phyloP scores from a whole-genome alignment of 2,888 invertebrate species.

The Aporophyla lueneburgensis region DNA sequence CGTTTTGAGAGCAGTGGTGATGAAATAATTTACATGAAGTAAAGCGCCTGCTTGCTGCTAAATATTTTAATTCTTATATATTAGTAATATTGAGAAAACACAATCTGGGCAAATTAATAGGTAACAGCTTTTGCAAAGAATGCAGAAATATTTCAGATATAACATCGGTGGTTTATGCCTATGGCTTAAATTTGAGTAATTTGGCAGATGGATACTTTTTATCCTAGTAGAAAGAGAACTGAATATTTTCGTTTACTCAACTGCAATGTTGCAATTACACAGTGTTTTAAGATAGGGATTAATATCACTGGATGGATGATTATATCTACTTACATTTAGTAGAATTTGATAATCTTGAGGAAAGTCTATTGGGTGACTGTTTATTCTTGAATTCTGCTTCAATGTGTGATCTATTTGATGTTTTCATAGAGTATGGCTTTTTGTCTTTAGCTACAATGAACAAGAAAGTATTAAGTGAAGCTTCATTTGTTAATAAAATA shows the following conservation, averaged over 20 bases:
- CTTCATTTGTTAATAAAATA: background rate
- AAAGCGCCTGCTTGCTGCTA: too few species aligned
- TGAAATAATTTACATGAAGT: too few species aligned
- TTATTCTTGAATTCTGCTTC: conserved; percentile 72
- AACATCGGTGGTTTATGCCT: background rate
- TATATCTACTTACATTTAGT: conserved; percentile 74
- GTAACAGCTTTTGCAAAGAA: background rate
- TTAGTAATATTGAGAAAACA: background rate
- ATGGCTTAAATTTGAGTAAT: background rate
- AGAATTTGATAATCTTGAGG: conserved; percentile 72
- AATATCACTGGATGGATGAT: background rate
- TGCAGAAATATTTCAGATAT: background rate
- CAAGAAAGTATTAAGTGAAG: background rate
- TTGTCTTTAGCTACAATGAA: conserved; percentile 70
- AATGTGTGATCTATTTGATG: conserved; percentile 66
- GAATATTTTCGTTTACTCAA: background rate
- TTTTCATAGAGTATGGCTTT: conserved; percentile 65
- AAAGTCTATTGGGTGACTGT: conserved; percentile 68
- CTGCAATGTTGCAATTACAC: background rate
- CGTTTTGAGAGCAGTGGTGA: too few species aligned
- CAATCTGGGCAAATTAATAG: background rate
- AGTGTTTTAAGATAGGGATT: background rate
- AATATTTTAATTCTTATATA: too few species aligned
- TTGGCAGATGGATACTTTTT: background rate
- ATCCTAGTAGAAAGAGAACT: background rate